These are phyloP conservation scores for Danio aesculapii DNA, from an alignment of 2,797 vertebrate species.

Conservation along the genomic window DNA sequence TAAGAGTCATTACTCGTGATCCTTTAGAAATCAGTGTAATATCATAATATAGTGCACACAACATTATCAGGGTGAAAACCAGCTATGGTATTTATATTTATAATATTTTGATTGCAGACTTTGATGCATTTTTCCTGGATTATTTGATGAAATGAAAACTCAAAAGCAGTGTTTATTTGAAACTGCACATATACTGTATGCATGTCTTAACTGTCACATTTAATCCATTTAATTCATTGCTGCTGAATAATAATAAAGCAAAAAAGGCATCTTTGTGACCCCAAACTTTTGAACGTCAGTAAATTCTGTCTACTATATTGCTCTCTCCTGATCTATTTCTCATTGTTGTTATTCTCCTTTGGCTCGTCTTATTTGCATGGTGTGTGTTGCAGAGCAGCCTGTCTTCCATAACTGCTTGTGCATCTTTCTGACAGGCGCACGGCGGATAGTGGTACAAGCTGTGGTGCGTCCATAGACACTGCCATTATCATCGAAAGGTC, in stretches of 20 bases:
- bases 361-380: constrained; percentile 22
- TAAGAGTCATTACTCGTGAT: not conserved
- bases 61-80: not conserved
- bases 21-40: not conserved
- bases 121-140: not conserved
- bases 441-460: constrained; percentile 26
- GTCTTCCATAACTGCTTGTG: not conserved
- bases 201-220: not conserved
- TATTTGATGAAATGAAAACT: not conserved
- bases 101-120: not conserved
- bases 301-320: not conserved
- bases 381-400: constrained; percentile 4
- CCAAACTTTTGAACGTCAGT: not conserved
- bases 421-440: constrained; percentile 19
- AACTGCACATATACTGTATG: not conserved
- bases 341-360: constrained; percentile 15
- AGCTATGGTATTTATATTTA: not conserved
- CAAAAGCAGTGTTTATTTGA: not conserved
- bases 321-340: not conserved
- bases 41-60: not conserved
- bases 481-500: constrained; percentile 35
- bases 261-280: not conserved
- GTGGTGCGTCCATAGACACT: constrained; percentile 15
- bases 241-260: not conserved
- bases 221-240: not conserved